Base-by-base conservation (phyloP, 2,797 vertebrate species). In the Typhlichthys subterraneus region DNA sequence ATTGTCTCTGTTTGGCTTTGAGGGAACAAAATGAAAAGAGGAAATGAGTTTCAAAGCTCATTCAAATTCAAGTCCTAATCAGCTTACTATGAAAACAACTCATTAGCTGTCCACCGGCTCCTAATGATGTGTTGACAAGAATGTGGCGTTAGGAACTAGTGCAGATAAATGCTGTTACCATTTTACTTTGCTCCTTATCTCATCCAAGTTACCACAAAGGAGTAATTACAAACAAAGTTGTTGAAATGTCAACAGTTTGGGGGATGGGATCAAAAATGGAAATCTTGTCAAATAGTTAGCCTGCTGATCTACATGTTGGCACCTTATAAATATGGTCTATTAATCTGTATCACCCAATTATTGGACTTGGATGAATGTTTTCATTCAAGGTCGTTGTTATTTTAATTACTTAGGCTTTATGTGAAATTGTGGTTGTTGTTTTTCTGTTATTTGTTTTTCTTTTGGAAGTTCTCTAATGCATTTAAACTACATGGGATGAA, bases 111-210 rank as follows among this genome's bases (percentile, higher is more conserved):
- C 79, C 75, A 72, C 63, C 17, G 33, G 56, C 60, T 59, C 31
- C 77, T 93, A 94, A 94, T 84, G 90, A 92, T 63, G 90, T 94
- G 88, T 87, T 94, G 93, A 95, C 93, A 94, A 93, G 91, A 86
- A 92, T 81, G 74, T 54, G 17, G 77, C 86, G 84, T 80, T 75
- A 89, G 90, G 78, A 79, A 81, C 67, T 80, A 79, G 65, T 75
- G 83, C 83, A 80, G 83, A 91, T 73, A 78, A 88, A 88, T 78
- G 82, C 64, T 78, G 73, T 76, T 81, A 75, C 77, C 69, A 66
- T 80, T 85, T 52, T 63, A 83, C 80, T 72, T 72, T 76, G 60
- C 67, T 33, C 65, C 87, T 93, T 93, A 92, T 93, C 89, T 87
- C 29, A 45, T 63, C 65, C 71, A 64, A 50, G 75, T 59, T 63